Base-by-base conservation (phyloP, 2,888 invertebrate genomes). In the Tiliacea aurago region DNA sequence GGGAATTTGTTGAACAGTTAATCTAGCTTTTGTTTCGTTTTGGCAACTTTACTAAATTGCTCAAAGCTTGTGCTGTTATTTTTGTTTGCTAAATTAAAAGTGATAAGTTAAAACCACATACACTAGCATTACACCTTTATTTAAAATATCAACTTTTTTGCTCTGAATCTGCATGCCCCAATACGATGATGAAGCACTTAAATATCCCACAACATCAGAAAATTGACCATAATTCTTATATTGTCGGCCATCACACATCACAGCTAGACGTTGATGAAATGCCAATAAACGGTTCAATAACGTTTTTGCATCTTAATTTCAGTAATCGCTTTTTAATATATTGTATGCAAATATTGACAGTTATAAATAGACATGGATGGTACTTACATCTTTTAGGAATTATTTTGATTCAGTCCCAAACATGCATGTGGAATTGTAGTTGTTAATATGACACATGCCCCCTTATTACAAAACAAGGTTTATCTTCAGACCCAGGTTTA, bases 251-350 rank as follows among this genome's bases (percentile, higher is more conserved):
- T 81, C 65, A 70, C 65, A 70, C 51, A 80, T 82, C 71, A 55
- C 28, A 67, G 43, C 55, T 72, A 87, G 88, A 88, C 86, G 83
- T 87, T 88, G 81, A 87, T 86, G 81, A 79, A 87, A 84, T 76
- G 71, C 79, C 86, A 76, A 81, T 87, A 77, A 85, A 85, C 68
- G 73, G 20, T 49, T 15, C 49, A 61, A 76, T 83, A 75, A 78
- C 68, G 47, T 64, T 76, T 81, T 76, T 73, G 76, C 83, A 79
- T 85, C 77, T 80, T 78, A 76, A 83, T 85, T 73, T 73, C 13
- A 63, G 77, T 61, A 64, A 73, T 75, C 63, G 43, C 20, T 70
- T 75, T 84, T 73, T 73, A 69, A 66, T 84, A 53, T 68, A 80
- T 73, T 56, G n/a, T 41, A 5, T 43, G 11, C 23, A 63, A 13